Base-by-base conservation (phyloP, 2,888 invertebrate species). In the Epistrophe eligans region DNA sequence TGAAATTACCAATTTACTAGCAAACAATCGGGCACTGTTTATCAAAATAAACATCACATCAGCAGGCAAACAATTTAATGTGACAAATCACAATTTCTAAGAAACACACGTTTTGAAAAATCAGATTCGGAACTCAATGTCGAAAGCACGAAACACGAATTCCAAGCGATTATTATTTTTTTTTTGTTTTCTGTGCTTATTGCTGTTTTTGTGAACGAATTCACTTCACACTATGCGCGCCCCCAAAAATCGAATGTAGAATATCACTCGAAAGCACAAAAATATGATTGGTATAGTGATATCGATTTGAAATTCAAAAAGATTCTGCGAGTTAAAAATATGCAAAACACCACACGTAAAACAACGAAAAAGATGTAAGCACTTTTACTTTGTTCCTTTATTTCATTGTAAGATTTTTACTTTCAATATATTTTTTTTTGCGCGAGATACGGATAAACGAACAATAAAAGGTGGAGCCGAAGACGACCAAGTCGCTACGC, bases 401-500 rank as follows among this genome's bases (percentile, higher is more conserved):
- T 40, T 52, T 40, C 11, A 40, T 70, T 28, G 55, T 43, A 28
- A 55, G 38, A 43, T 17, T 24, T 58, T 52, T 71, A 13, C 13
- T 60, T 60, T 38, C 11, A 62, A 35, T 24, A 48, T 38, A 64
- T 52, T 19, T 32, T 38, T 11, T 67, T 50, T 74, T 55, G 40
- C 1, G 35, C 1, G 50, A 60, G 45, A 24, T 32, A 57, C 55
- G 5, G n/a, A n/a, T 62, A 64, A 11, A 77, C 50, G 55, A 66
- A 24, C 3, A 24, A 24, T 24, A 28, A 57, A n/a, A 62, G n/a
- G 58, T 28, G 38, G n/a, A 77, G 48, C 74, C 71, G 35, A 67
- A 67, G 32, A 19, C 67, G 50, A 87, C 82, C 82, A 58, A 76
- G 55, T 74, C 83, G 83, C 58, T 82, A 32, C 66, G 71, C 82